Conservation (phyloP, 2,888 invertebrate species). For the Drosophila nr. fundita region DNA sequence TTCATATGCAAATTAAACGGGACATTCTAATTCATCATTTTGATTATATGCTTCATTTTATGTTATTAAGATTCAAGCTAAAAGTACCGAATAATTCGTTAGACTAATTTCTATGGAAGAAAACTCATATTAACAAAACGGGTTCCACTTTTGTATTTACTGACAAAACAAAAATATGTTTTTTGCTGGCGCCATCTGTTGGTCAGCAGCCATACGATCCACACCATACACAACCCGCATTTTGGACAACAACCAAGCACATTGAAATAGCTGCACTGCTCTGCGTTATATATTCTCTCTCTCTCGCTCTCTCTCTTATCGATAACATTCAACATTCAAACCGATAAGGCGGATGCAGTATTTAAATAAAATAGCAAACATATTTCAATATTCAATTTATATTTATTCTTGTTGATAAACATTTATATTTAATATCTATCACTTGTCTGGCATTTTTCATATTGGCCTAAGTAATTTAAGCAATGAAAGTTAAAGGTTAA, state of each 20-base stretch:
- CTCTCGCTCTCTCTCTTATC: constrained; percentile 2
- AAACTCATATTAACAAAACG: neutral
- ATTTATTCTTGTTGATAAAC: neutral
- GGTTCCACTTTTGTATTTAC: neutral
- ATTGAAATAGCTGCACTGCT: constrained; percentile 12
- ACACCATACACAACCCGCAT: neutral
- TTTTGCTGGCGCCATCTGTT: constrained; percentile 39
- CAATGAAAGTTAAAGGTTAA: neutral
- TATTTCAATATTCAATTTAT: neutral
- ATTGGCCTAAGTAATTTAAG: neutral
- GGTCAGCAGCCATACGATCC: constrained; percentile 4
- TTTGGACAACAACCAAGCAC: constrained; percentile 14
- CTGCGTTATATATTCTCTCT: neutral
- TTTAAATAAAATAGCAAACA: neutral
- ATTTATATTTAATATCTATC: neutral
- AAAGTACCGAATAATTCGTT: neutral
- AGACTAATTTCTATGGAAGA: neutral
- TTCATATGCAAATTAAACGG: neutral
- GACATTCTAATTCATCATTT: neutral
- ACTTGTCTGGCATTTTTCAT: neutral
- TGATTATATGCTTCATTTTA: neutral
- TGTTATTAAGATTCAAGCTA: neutral
- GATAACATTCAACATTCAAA: neutral
- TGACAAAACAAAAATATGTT: neutral
- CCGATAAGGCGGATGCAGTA: constrained; percentile 3